Base-by-base conservation (phyloP, 2,113 vertebrate genomes). In the Podarcis cretensis region DNA sequence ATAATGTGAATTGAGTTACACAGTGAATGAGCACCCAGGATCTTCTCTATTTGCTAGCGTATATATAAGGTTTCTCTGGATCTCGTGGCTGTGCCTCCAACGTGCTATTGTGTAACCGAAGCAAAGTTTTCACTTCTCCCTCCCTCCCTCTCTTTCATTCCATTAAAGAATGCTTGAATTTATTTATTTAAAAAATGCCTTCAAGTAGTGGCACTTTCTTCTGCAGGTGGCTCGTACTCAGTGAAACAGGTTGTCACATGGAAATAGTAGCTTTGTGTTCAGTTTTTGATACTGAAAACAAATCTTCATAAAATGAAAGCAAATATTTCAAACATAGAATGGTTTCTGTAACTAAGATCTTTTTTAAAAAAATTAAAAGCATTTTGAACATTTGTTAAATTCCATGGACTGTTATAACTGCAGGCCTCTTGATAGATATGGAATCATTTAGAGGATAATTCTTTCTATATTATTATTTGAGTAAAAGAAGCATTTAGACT, bases 1-100 rank as follows among this genome's bases (percentile, higher is more conserved):
- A 87, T 40, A 68, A 48, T 76, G 87, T 54, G 92, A 90, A 90
- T 76, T 76, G 84, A 93, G 89, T 86, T 91, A 75, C 91, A 89
- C 6, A 35, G 57, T 8, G 35, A 90, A 92, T 0, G 5, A 89
- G 35, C 48, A 2, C 23, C 84, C 77, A 0, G 30, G n/a, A 63
- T 40, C 59, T n/a, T 80, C 86, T 92, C 69, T 90, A 13, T 84
- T 87, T 0, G 2, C 85, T 88, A 76, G 84, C 2, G 30, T 54
- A 2, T 20, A 35, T 23, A 27, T 83, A 86, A 89, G 65, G 73
- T 81, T 92, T 89, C 89, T 75, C 77, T 85, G 13, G 63, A 27
- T 76, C 79, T 63, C 89, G 40, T 75, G 76, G 63, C 32, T 13
- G 75, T 71, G 25, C 57, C 40, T 92, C 43, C 85, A 40, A 13